phyloP scores from a whole-genome alignment of 2,113 vertebrate genomes.

The Eolophus roseicapilla region DNA sequence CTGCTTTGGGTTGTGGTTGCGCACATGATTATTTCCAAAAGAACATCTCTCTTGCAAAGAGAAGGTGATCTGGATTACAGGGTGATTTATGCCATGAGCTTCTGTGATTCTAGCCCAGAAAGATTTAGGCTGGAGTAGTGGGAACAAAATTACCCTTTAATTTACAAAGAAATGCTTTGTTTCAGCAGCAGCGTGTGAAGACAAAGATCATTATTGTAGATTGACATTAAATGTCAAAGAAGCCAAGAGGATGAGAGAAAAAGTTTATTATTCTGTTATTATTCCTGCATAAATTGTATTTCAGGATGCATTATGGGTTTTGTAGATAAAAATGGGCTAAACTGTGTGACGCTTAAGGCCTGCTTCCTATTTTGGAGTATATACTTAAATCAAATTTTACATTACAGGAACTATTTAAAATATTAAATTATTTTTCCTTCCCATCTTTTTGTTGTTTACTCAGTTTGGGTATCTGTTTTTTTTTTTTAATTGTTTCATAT shows the following conservation, averaged over 20 bases:
- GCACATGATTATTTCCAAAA: background rate
- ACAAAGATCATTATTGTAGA: constrained; percentile 26
- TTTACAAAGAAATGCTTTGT: constrained; percentile 28
- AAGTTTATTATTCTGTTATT: constrained; percentile 34
- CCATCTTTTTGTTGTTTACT: background rate
- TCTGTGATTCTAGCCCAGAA: background rate
- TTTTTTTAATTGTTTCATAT: constrained; percentile 11
- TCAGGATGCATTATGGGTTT: background rate
- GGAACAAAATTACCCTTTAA: constrained; percentile 17
- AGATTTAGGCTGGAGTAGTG: background rate
- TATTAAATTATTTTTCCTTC: background rate
- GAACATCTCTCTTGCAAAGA: background rate
- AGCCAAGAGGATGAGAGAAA: constrained; percentile 21
- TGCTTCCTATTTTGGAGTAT: background rate
- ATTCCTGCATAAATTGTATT: constrained; percentile 19
- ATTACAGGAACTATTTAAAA: background rate
- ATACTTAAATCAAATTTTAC: background rate
- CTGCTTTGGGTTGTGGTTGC: background rate
- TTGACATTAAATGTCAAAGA: constrained; percentile 46
- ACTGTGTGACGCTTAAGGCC: background rate
- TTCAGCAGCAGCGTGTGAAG: constrained; percentile 32
- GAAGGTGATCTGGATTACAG: constrained; percentile 5
- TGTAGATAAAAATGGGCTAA: constrained; percentile 7
- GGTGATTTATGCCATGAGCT: background rate
- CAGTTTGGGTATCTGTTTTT: background rate